phyloP scores from a whole-genome alignment of 2,888 invertebrate species.

The Dolichopus griseipennis region DNA sequence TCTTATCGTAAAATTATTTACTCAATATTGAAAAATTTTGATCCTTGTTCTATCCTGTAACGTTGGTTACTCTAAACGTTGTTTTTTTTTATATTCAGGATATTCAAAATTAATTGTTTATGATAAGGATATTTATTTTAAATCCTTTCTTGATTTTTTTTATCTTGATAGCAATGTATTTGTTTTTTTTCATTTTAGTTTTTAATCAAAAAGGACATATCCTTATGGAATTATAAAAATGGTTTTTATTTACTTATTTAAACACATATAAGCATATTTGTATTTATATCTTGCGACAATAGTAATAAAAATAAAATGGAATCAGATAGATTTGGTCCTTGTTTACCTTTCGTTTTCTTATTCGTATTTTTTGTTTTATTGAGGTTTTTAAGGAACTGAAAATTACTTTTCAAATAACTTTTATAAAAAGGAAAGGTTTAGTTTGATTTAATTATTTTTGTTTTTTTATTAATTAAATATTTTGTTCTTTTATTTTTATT shows the following conservation, averaged over 20 bases:
- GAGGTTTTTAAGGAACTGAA: too few species aligned
- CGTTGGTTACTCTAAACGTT: too few species aligned
- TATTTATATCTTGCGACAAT: not conserved
- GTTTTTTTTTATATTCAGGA: too few species aligned
- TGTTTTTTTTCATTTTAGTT: not conserved
- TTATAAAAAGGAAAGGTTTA: too few species aligned
- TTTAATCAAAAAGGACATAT: slow-evolving; percentile 1
- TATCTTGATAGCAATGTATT: not conserved
- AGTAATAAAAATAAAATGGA: not conserved
- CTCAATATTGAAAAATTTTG: too few species aligned
- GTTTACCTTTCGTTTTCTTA: not conserved
- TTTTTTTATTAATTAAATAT: too few species aligned
- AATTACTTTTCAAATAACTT: too few species aligned
- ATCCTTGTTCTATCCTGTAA: too few species aligned
- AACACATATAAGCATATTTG: not conserved
- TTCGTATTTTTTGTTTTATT: too few species aligned
- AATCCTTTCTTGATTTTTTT: not conserved
- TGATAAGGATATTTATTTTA: not conserved
- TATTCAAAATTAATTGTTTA: not conserved
- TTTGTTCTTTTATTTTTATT: too few species aligned
- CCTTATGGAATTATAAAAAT: not conserved
- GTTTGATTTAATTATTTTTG: too few species aligned
- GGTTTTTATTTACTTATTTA: not conserved
- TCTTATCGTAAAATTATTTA: too few species aligned
- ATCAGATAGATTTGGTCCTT: not conserved